Evolutionary conservation across 2,888 invertebrate species (phyloP).

Genomic region (Asteroscopus sphinx): DNA sequence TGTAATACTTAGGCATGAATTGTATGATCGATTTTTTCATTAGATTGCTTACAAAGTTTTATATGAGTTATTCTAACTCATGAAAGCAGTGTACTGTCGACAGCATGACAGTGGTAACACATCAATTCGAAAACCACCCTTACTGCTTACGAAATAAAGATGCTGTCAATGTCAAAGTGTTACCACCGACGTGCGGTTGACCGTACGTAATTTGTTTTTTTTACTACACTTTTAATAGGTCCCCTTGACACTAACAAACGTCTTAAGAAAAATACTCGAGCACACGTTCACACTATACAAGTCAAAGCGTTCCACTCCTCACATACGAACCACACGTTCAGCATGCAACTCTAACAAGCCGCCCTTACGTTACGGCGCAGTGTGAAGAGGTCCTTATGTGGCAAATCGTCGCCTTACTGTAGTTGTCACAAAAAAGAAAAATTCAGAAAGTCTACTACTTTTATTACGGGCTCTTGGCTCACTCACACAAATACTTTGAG

Average conservation of each 20-base stretch:
- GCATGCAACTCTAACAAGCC: conserved; percentile 64
- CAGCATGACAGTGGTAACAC: no score
- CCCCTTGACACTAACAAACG: conserved; percentile 1
- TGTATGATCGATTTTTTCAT: no score
- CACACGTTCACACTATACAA: conserved; percentile 19
- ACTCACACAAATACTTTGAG: not conserved
- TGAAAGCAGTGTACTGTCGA: no score
- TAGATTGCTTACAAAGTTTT: no score
- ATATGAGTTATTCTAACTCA: no score
- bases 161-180: no score
- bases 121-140: no score
- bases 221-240: not conserved
- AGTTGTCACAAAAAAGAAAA: conserved; percentile 8
- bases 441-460: conserved; percentile 10
- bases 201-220: no score
- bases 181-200: no score
- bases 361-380: conserved; percentile 49
- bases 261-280: conserved; percentile 23
- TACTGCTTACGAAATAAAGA: no score
- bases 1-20: no score
- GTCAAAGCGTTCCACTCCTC: conserved; percentile 45
- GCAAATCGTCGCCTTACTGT: conserved; percentile 65
- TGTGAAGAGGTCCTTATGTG: conserved; percentile 63
- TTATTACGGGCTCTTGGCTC: no score
- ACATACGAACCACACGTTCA: conserved; percentile 49